Base-by-base conservation (phyloP, 2,888 invertebrate species). In the Platycheirus rosarum region DNA sequence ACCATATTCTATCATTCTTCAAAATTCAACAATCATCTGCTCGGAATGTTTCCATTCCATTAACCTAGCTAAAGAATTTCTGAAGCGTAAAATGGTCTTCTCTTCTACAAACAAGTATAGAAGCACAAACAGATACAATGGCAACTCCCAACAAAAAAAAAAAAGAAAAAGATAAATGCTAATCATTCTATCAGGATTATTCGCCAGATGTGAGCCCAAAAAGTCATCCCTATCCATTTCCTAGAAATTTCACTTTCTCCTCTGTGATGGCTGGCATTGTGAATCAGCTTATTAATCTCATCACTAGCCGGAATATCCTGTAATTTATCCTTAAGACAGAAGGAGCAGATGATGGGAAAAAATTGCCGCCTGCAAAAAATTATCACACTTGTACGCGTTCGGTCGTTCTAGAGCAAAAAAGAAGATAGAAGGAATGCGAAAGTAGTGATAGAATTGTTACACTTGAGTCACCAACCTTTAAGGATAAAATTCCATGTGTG, bases 251-350 rank as follows among this genome's bases (percentile, higher is more conserved):
- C 44, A 9, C 32, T 57, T 5, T 23, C 18, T 40, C 6, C 18
- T 40, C 6, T 37, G 40, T 37, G 55, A 40, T 20, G 8, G 37
- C 35, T 48, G 63, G 73, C 73, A 40, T 49, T 51, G 55, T 60
- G 71, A 77, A 70, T 77, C 65, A 71, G 53, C 66, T 73, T 75
- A 75, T 75, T 70, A 65, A 75, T 80, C 75, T 60, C 75, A 65
- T 65, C 74, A 69, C 74, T 57, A 65, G 79, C 48, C 44, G 20
- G 53, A 65, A 78, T 71, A 57, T 71, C 66, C 66, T 65, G 65
- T 57, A 55, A 79, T 79, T 79, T 69, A 49, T 79, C 70, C 48
- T 51, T 14, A 40, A 53, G 13, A 20, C 13, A 40, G 2, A 37
- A 53, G 35, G 18, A 9, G 11, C 44, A 23, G 42, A 18, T 48